Percentiles rank a stretch among this genome's conserved stretches.
Evolutionary conservation across 2,113 vertebrate species (phyloP).

Genomic region (Hippopotamus amphibius): DNA sequence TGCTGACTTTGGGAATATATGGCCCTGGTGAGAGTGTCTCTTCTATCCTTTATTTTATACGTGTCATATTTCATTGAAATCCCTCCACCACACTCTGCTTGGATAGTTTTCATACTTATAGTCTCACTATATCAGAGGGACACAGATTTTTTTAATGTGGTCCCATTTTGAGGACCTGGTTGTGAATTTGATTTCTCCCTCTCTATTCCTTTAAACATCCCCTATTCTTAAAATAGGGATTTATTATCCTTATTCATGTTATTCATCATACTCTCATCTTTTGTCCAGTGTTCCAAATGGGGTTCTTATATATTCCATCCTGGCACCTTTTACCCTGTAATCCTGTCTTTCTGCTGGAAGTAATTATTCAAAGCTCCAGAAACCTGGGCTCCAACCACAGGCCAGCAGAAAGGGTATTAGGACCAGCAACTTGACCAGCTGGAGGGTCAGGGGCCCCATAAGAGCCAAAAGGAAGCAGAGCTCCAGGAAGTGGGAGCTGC

Average conservation of each 20-base stretch:
- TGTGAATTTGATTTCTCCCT: conserved; percentile 25
- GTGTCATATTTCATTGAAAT: neutral
- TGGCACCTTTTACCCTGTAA: neutral
- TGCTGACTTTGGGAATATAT: neutral
- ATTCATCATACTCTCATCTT: conserved; percentile 8
- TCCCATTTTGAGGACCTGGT: neutral
- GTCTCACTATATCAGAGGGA: neutral
- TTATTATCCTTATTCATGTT: neutral
- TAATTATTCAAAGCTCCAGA: neutral
- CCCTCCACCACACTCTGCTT: neutral
- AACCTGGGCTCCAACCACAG: neutral
- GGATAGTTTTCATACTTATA: neutral
- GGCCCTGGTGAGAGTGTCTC: neutral
- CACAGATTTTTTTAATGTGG: neutral
- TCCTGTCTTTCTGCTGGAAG: neutral
- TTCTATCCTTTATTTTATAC: neutral
- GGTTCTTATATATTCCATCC: neutral
- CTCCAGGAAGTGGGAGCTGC: neutral
- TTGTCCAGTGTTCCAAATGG: neutral
- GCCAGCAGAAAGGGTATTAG: neutral
- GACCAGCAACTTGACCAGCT: neutral
- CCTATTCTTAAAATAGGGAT: neutral
- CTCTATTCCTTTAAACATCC: neutral
- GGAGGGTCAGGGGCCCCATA: neutral
- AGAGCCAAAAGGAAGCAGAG: neutral